These are phyloP conservation scores for Phymanthus crucifer DNA, from an alignment of 92 coral and sea anemone species.

Conservation along the genomic window DNA sequence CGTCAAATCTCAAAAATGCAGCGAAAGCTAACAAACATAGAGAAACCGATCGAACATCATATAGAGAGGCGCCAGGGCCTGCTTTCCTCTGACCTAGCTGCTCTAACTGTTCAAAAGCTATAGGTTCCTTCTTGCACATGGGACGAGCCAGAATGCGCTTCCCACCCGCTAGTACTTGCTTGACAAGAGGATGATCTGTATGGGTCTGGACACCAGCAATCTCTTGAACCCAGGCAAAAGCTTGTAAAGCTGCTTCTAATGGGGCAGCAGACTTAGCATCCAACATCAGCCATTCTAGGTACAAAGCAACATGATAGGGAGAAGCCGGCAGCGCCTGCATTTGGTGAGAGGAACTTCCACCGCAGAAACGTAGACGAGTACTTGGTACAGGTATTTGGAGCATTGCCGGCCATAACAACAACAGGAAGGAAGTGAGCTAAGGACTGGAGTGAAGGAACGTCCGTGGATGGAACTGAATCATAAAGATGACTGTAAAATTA, in stretches of 20 bases:
- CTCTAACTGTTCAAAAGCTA: conserved; percentile 7
- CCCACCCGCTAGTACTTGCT: conserved; percentile 2
- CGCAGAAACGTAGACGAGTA: no score
- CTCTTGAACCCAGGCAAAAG: conserved; percentile 7
- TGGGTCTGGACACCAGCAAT: background rate
- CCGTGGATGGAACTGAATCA: no score
- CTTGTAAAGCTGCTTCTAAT: background rate
- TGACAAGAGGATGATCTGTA: conserved; percentile 12
- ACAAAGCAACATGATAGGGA: no score
- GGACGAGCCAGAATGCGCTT: conserved; percentile 8
- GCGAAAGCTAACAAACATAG: conserved; percentile 8
- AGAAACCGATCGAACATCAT: no score
- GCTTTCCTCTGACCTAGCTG: background rate
- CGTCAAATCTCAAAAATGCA: conserved; percentile 17
- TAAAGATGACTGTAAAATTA: background rate
- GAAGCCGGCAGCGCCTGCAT: conserved; percentile 2
- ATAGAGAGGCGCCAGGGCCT: background rate
- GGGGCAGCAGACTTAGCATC: conserved; percentile 15
- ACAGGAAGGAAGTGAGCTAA: no score
- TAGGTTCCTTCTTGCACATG: conserved; percentile 15
- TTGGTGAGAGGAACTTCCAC: conserved; percentile 22
- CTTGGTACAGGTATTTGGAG: no score
- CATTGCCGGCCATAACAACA: no score
- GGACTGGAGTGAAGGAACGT: no score
- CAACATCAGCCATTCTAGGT: background rate